A percentile compares a stretch with the other conserved stretches of the same genome.
phyloP scores from a whole-genome alignment of 2,113 vertebrate genomes.

The Pelusios castaneus region DNA sequence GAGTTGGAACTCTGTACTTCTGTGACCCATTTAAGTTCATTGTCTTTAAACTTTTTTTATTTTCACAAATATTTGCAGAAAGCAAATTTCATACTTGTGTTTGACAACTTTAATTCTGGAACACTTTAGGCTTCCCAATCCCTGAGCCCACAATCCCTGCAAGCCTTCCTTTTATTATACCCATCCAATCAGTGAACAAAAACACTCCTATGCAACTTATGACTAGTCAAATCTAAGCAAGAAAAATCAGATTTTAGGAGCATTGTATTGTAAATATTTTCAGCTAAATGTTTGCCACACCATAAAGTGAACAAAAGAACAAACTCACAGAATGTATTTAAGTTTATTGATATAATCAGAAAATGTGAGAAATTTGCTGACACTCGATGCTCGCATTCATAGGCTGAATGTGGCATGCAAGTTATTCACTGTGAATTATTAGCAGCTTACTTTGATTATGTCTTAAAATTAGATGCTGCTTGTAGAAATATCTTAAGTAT shows the following conservation, averaged over 20 bases:
- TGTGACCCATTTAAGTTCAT: neutral
- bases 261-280: neutral
- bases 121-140: neutral
- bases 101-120: neutral
- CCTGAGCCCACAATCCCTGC: neutral
- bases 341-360: neutral
- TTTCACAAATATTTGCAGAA: neutral
- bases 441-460: neutral
- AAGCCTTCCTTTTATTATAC: neutral
- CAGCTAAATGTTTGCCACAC: neutral
- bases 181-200: neutral
- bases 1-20: neutral
- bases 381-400: neutral
- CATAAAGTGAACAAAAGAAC: neutral
- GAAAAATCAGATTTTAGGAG: neutral
- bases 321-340: rapidly evolving
- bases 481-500: neutral
- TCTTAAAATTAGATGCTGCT: neutral
- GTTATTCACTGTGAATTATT: neutral
- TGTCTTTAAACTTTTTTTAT: neutral
- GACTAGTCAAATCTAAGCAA: neutral
- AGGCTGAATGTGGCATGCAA: neutral
- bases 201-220: neutral
- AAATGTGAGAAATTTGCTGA: neutral
- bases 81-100: neutral